Percentiles rank a stretch among this genome's conserved stretches.
These are phyloP conservation scores for Rhopalosiphum maidis DNA, from an alignment of 1,140 invertebrate genomes.

Conservation along the genomic window DNA sequence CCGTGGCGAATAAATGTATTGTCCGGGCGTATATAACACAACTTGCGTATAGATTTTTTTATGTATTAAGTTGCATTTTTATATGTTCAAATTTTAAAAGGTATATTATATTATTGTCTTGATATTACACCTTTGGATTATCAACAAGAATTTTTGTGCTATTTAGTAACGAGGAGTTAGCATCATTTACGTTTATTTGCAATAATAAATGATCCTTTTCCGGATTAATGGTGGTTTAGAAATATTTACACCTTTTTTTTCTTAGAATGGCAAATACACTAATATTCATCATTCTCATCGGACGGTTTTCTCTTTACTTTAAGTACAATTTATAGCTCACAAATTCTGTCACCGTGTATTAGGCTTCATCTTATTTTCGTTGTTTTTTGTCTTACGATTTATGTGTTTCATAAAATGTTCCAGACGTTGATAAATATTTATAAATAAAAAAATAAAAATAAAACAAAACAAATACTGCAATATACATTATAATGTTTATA, in stretches of 20 bases:
- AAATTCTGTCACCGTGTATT: constrained; percentile 55
- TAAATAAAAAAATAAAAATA: constrained; percentile 24
- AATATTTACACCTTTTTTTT: constrained; percentile 40
- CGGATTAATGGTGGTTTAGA: constrained; percentile 8
- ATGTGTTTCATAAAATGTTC: constrained; percentile 44
- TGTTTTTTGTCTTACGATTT: constrained; percentile 45
- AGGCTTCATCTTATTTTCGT: constrained; percentile 46
- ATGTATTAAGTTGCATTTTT: background rate
- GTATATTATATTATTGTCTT: background rate
- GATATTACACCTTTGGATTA: background rate
- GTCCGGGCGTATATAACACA: background rate
- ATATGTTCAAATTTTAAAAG: background rate
- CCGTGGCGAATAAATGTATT: background rate
- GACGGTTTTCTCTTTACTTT: constrained; percentile 40
- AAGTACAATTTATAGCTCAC: constrained; percentile 47
- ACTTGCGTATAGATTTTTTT: background rate
- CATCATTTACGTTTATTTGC: background rate
- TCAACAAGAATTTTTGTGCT: too few species aligned
- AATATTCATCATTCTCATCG: constrained; percentile 25
- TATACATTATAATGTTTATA: background rate
- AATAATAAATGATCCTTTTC: constrained; percentile 37
- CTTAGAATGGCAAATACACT: background rate
- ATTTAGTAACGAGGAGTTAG: background rate
- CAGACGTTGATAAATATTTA: constrained; percentile 42
- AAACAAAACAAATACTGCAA: constrained; percentile 14